Base-by-base conservation (phyloP, 2,888 invertebrate species). In the Amiota mariae region DNA sequence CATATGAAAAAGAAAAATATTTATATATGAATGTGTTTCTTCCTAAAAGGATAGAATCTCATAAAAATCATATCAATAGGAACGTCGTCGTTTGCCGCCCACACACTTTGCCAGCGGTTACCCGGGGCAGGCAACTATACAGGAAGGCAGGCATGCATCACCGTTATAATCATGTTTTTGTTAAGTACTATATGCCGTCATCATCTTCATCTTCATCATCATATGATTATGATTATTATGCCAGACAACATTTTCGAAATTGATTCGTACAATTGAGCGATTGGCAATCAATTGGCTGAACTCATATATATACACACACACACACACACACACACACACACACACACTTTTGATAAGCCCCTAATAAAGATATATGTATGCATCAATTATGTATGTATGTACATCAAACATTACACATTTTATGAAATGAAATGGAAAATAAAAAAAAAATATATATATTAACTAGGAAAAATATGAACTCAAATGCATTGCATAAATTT, bases 231-330 rank as follows among this genome's bases (percentile, higher is more conserved):
- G 71, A 63, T 71, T 61, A 63, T 63, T 64, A 64, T 64, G 64
- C 64, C 64, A 63, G 71, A 61, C 71, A 72, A 72, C 64, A 72
- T 63, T 72, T 72, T 36, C 71, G 81, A 84, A 85, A 83, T 83
- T 83, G 85, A 83, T 85, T 85, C 84, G 81, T 79, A 80, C 84
- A 84, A 82, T 84, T 85, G 82, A 81, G 82, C 63, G 63, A 59
- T 73, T 63, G 59, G 51, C 63, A 71, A 61, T 61, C 61, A 70
- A 59, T 70, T 57, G 70, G 61, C 59, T 46, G 36, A 8, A 15
- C 57, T 47, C 36, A 12, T 49, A n/a, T 77, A 77, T 75, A 74
- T 20, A 68, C 51, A 64, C 47, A 72, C 76, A 71, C 72, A 56
- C 57, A 70, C 64, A 49, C 70, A 24, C 73, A 73, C 54, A 46